These are phyloP conservation scores for Philopotamus ludificatus DNA, from an alignment of 1,140 invertebrate species.

Conservation along the genomic window DNA sequence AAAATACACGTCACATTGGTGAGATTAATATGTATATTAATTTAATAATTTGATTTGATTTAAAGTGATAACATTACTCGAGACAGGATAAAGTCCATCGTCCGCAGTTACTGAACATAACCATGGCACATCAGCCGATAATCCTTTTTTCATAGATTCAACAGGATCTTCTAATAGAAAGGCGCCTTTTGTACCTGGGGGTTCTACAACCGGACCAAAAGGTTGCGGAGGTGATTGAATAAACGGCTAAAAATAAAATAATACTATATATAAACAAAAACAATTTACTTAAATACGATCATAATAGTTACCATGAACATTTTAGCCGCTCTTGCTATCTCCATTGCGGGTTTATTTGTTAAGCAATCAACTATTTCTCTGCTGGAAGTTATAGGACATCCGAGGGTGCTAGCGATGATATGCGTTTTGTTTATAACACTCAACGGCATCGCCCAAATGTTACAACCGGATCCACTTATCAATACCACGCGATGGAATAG, in stretches of 20 bases:
- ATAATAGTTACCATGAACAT: too few relatives aligned
- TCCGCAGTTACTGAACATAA: slow-evolving; percentile 59
- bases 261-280: too few relatives aligned
- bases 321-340: too few relatives aligned
- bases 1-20: too few relatives aligned
- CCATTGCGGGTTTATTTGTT: slow-evolving; percentile 60
- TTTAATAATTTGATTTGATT: slow-evolving; percentile 47
- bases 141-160: slow-evolving; percentile 54
- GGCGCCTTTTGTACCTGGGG: slow-evolving; percentile 47
- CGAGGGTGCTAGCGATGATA: slow-evolving; percentile 63
- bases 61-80: too few relatives aligned
- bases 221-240: slow-evolving; percentile 46
- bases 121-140: slow-evolving; percentile 59
- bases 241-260: slow-evolving; percentile 22
- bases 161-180: slow-evolving; percentile 61
- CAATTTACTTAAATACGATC: too few relatives aligned
- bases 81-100: slow-evolving; percentile 65
- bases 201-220: slow-evolving; percentile 62
- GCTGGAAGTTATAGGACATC: slow-evolving; percentile 62
- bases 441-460: slow-evolving; percentile 69
- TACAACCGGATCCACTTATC: slow-evolving; percentile 72
- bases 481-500: slow-evolving; percentile 72
- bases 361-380: slow-evolving; percentile 71
- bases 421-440: slow-evolving; percentile 67
- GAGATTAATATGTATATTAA: too few relatives aligned